These are phyloP conservation scores for Sander vitreus DNA, from an alignment of 2,113 vertebrate species.

Conservation along the genomic window DNA sequence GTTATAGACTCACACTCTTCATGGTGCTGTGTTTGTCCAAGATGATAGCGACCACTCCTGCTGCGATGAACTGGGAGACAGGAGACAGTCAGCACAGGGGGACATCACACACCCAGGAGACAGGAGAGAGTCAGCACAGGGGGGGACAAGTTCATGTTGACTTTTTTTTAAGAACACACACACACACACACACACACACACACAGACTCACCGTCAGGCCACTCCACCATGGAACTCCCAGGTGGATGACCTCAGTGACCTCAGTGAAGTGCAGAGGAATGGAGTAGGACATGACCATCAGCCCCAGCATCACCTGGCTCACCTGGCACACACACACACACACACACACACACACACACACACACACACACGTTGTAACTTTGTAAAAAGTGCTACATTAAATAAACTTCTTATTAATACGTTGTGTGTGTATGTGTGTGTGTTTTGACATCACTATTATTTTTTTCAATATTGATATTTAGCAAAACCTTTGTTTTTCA, in stretches of 20 bases:
- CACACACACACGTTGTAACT: no score
- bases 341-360: conserved; percentile 7
- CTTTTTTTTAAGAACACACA: neutral
- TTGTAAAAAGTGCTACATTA: no score
- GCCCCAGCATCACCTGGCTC: conserved; percentile 81
- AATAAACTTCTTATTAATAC: no score
- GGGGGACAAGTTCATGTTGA: neutral
- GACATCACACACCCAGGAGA: conserved; percentile 6
- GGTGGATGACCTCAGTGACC: conserved; percentile 68
- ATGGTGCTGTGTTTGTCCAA: conserved; percentile 74
- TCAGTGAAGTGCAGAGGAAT: conserved; percentile 74
- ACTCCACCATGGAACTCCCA: conserved; percentile 84
- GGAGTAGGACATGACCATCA: conserved; percentile 82
- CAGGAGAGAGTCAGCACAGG: conserved; percentile 1
- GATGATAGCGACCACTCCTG: conserved; percentile 72
- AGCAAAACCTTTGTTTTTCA: no score
- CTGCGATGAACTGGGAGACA: conserved; percentile 74
- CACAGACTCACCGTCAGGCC: conserved; percentile 68
- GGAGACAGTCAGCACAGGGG: neutral
- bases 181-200: neutral
- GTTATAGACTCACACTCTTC: conserved; percentile 73
- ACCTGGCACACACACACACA: conserved; percentile 67
- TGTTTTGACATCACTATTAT: no score
- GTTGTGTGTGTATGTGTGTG: no score
- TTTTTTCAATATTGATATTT: no score